These are phyloP conservation scores for Orthosia cruda DNA, from an alignment of 2,888 invertebrate species.

Conservation along the genomic window DNA sequence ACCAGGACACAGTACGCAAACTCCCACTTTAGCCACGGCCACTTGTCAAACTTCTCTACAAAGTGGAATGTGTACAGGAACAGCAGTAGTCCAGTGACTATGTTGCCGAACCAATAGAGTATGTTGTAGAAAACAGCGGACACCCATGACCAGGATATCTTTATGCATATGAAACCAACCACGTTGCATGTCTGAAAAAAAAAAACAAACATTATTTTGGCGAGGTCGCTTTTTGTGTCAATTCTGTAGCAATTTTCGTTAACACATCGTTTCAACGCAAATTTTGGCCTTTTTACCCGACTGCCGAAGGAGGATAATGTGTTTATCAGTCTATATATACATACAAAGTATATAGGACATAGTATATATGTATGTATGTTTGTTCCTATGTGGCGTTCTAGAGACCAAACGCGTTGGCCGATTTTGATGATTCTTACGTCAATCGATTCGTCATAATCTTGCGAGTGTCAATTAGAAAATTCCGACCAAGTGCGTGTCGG, in stretches of 20 bases:
- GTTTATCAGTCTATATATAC: no score
- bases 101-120: conserved; percentile 95
- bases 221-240: not conserved
- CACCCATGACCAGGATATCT: conserved; percentile 92
- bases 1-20: conserved; percentile 94
- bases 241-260: not conserved
- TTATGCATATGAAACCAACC: conserved; percentile 96
- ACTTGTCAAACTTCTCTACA: conserved; percentile 95
- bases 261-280: not conserved
- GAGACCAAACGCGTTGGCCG: no score
- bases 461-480: no score
- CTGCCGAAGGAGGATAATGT: no score
- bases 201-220: not conserved
- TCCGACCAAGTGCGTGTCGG: no score
- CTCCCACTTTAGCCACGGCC: conserved; percentile 97
- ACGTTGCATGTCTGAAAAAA: conserved; percentile 93
- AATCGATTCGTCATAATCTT: no score
- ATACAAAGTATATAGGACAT: no score
- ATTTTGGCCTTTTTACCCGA: no score
- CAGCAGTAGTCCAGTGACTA: conserved; percentile 94
- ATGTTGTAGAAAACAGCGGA: conserved; percentile 95
- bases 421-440: no score
- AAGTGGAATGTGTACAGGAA: conserved; percentile 96
- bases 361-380: no score
- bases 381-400: no score